Evolutionary conservation across 1,140 invertebrate species (phyloP).

Genomic region (Musca vetustissima): DNA sequence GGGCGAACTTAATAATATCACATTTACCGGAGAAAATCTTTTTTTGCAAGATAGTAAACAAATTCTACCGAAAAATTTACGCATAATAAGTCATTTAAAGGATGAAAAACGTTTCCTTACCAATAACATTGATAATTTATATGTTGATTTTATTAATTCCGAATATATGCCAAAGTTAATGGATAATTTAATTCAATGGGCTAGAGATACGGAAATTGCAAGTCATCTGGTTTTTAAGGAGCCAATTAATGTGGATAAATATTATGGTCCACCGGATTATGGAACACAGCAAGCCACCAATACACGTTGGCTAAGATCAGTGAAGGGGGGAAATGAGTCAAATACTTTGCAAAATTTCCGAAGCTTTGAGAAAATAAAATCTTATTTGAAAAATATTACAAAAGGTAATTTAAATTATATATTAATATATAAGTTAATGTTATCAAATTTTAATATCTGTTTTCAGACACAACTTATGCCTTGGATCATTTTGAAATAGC

Average conservation of each 20-base stretch:
- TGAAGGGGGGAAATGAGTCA: background rate
- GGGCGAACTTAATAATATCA: conserved; percentile 40
- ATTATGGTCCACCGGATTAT: conserved; percentile 13
- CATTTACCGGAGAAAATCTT: conserved; percentile 33
- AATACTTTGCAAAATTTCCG: background rate
- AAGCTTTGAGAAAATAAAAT: background rate
- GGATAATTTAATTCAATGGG: background rate
- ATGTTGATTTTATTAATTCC: conserved; percentile 42
- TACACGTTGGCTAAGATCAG: background rate
- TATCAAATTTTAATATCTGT: background rate
- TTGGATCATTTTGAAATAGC: conserved; percentile 12
- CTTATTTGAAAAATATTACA: background rate
- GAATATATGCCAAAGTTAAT: conserved; percentile 38
- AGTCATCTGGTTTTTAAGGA: conserved; percentile 42
- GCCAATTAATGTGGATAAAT: conserved; percentile 34
- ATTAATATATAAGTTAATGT: too few relatives aligned
- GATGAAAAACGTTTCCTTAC: conserved; percentile 36
- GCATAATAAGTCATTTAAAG: conserved; percentile 36
- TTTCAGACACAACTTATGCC: conserved; percentile 17
- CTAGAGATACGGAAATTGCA: conserved; percentile 26
- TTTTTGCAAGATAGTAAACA: conserved; percentile 39
- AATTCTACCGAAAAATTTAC: conserved; percentile 34
- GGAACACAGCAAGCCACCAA: background rate
- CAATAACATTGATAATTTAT: conserved; percentile 43
- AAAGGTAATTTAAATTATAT: background rate